These are phyloP conservation scores for Pocillopora damicornis DNA, from an alignment of 64 coral and sea anemone genomes.

Conservation along the genomic window DNA sequence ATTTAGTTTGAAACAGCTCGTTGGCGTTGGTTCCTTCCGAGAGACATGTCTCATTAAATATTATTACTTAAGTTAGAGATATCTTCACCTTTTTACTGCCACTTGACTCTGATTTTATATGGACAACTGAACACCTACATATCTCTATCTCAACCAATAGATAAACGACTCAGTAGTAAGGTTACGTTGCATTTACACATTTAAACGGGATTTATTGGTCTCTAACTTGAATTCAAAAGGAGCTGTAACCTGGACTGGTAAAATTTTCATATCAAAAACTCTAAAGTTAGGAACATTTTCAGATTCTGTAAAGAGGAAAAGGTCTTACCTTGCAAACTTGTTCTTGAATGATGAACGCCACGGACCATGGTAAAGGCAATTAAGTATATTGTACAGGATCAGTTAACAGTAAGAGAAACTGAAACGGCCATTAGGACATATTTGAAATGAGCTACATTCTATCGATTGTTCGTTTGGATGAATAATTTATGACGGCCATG, in stretches of 20 bases:
- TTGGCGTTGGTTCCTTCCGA: neutral
- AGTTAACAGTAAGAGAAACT: neutral
- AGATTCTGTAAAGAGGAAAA: neutral
- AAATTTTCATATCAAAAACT: neutral
- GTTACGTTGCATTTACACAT: neutral
- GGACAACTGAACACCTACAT: neutral
- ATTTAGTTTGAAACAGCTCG: neutral
- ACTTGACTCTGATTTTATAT: slow-evolving; percentile 13
- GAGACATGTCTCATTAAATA: slow-evolving; percentile 47
- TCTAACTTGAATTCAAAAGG: neutral
- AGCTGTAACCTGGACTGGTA: neutral
- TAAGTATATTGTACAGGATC: neutral
- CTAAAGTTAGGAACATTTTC: neutral
- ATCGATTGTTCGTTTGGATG: slow-evolving; percentile 12
- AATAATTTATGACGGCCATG: slow-evolving; percentile 11
- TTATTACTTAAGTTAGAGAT: slow-evolving; percentile 35
- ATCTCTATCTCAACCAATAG: neutral
- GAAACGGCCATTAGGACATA: slow-evolving; percentile 30
- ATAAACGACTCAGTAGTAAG: neutral
- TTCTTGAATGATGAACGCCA: neutral
- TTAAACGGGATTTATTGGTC: neutral
- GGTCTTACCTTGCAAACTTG: slow-evolving; percentile 6
- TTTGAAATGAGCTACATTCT: slow-evolving; percentile 50
- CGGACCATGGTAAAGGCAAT: neutral
- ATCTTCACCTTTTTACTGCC: slow-evolving; percentile 15